Evolutionary conservation across 2,888 invertebrate species (phyloP).

Genomic region (Operophtera brumata): DNA sequence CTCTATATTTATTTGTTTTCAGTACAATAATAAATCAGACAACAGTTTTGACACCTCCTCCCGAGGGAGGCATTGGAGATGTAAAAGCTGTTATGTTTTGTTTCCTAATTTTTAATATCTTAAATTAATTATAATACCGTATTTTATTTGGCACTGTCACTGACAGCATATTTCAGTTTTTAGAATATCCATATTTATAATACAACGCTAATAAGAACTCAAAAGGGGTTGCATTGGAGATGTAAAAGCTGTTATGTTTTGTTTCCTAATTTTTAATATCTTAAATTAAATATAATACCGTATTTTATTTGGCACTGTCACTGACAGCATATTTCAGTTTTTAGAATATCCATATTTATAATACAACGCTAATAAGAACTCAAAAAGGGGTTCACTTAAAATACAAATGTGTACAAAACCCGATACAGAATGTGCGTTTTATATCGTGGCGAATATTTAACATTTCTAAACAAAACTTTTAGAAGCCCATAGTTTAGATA

Average conservation of each 20-base stretch:
- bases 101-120: constrained; percentile 45
- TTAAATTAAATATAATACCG: constrained; percentile 28
- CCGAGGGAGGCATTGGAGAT: constrained; percentile 55
- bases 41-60: constrained; percentile 73
- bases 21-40: constrained; percentile 72
- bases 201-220: background rate
- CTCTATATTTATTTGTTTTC: constrained; percentile 72
- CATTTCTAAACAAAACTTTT: background rate
- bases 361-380: background rate
- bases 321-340: constrained; percentile 24
- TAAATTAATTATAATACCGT: constrained; percentile 28
- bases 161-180: constrained; percentile 24
- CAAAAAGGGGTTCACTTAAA: background rate
- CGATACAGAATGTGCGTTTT: constrained; percentile 4
- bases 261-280: constrained; percentile 45
- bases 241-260: constrained; percentile 68
- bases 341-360: background rate
- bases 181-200: background rate
- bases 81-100: constrained; percentile 66
- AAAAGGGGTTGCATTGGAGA: constrained; percentile 59
- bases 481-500: constrained; percentile 24
- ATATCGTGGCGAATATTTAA: background rate
- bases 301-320: constrained; percentile 38
- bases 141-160: constrained; percentile 38
- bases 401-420: background rate